Base-by-base conservation (phyloP, 2,113 vertebrate species). In the Apus apus region DNA sequence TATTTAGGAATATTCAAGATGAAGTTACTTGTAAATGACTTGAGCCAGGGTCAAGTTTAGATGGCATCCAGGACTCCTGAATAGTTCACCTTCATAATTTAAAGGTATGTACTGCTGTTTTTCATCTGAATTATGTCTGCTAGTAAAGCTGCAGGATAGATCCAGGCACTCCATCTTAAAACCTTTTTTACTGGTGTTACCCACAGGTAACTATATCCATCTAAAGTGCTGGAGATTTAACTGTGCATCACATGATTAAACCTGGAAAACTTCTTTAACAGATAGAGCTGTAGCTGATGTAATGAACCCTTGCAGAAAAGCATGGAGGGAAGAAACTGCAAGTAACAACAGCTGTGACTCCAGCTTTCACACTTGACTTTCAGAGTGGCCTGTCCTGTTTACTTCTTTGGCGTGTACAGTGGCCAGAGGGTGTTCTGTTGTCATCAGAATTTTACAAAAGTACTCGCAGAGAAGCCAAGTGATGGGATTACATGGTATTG, bases 401-500 rank as follows among this genome's bases (percentile, higher is more conserved):
- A 68, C 43, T 62, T 45, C 58, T 73, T 14, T 3, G 5, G 34
- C 30, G 38, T 17, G 38, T 26, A 36, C 53, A 25, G 50, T 11
- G 70, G 71, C 48, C 64, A 11, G 38, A 26, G 54, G n/a, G 36
- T 48, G 46, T 51, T 82, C n/a, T 77, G 36, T 40, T 71, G 57
- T 48, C 60, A 40, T 62, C 78, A 62, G 40, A 76, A 65, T 89
- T 68, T 77, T 85, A 74, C n/a, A 66, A 40, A 76, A 85, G 26
- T 20, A 73, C n/a, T 7, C 78, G 45, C 45, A 85, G 15, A 61
- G 70, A 85, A 89, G 58, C 36, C 62, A 89, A 70, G 5, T 77
- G 87, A 91, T 71, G 12, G 51, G 60, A 93, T 96, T 93, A 90
- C 66, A 32, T 34, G 11, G 17, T 66, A 29, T 83, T 94, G 91